Percentiles rank a stretch among this genome's conserved stretches.
Evolutionary conservation across 2,888 invertebrate species (phyloP).

Genomic region (Lithophane leautieri): DNA sequence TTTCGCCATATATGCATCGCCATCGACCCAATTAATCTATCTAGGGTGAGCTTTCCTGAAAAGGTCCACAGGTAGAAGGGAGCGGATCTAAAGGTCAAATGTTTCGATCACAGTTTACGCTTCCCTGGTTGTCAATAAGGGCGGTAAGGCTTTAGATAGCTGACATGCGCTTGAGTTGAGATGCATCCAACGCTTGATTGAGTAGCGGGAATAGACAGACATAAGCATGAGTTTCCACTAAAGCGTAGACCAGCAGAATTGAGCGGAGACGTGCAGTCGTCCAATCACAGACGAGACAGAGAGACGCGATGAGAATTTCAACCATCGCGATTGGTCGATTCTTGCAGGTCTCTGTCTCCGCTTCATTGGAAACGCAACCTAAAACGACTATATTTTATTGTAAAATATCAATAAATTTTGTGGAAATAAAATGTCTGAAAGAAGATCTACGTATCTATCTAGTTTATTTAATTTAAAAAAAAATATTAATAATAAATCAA

Average conservation of each 20-base stretch:
- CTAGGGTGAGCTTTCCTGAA: neutral
- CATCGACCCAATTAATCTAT: neutral
- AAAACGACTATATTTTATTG: neutral
- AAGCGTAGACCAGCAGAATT: no score
- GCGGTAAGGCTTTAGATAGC: conserved; percentile 26
- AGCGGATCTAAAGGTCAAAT: conserved; percentile 37
- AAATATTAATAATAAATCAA: no score
- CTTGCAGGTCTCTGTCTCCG: no score
- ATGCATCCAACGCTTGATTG: conserved; percentile 10
- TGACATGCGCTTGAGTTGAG: conserved; percentile 13
- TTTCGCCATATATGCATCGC: neutral
- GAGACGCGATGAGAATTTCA: no score
- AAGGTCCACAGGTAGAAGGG: neutral
- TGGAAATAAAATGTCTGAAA: neutral
- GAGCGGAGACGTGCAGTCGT: no score
- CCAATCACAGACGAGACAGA: no score
- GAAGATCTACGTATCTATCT: neutral
- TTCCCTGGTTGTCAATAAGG: conserved; percentile 9
- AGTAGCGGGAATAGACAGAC: neutral
- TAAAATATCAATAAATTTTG: neutral
- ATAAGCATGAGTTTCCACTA: no score
- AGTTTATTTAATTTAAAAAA: neutral
- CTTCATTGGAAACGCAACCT: no score
- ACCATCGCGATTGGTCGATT: no score
- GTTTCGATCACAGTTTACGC: conserved; percentile 42